These are phyloP conservation scores for Mythimna vitellina DNA, from an alignment of 2,888 invertebrate genomes.

Conservation along the genomic window DNA sequence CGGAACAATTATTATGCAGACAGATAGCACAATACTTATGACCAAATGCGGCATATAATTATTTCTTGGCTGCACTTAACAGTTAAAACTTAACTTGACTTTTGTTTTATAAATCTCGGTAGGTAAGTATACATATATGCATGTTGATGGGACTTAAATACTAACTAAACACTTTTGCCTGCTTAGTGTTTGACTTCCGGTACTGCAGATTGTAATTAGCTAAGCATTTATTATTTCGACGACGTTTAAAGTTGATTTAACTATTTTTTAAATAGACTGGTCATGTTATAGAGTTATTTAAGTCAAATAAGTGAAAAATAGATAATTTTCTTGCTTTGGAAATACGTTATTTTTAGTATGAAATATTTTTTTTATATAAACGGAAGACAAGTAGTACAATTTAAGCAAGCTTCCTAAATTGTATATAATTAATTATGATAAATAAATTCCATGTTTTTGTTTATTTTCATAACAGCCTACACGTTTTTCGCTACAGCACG, in stretches of 20 bases:
- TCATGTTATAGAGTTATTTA: not conserved
- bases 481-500: too few species aligned
- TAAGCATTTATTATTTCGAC: not conserved
- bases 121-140: not conserved
- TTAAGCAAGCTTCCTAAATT: not conserved
- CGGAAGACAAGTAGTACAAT: too few species aligned
- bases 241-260: too few species aligned
- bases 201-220: not conserved
- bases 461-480: not conserved
- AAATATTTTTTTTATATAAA: too few species aligned
- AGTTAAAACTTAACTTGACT: too few species aligned
- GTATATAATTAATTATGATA: not conserved
- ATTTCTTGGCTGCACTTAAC: not conserved
- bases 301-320: too few species aligned
- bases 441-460: not conserved
- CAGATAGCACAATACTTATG: slow-evolving; percentile 6
- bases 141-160: not conserved
- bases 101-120: not conserved
- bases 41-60: not conserved
- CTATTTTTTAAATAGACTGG: not conserved
- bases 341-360: too few species aligned
- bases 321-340: too few species aligned
- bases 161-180: not conserved
- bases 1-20: slow-evolving; percentile 11
- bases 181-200: not conserved